phyloP scores from a whole-genome alignment of 2,888 invertebrate species.

The Caenorhabditis sp. region DNA sequence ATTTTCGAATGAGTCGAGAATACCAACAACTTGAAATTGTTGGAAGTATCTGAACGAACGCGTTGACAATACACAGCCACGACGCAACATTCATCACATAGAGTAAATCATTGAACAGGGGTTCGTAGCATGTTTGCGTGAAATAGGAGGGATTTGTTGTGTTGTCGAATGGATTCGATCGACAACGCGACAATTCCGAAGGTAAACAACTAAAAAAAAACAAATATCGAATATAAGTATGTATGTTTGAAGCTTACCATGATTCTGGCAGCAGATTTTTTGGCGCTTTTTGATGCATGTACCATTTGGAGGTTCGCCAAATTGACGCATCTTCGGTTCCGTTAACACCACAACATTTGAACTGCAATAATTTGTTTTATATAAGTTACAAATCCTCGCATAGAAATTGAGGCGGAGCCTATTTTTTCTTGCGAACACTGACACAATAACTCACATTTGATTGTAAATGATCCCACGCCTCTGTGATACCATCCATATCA shows the following conservation, averaged over 20 bases:
- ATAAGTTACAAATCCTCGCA: no score
- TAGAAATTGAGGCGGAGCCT: no score
- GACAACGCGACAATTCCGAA: conserved; percentile 30
- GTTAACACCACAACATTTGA: conserved; percentile 69
- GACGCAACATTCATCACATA: conserved; percentile 66
- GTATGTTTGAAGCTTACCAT: conserved; percentile 37
- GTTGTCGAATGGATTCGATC: conserved; percentile 31
- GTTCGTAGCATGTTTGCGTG: conserved; percentile 65
- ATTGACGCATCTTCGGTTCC: conserved; percentile 65
- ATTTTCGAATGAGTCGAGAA: conserved; percentile 66
- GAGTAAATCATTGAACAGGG: conserved; percentile 60
- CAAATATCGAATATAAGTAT: no score
- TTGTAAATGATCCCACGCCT: conserved; percentile 69
- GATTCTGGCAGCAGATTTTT: conserved; percentile 42
- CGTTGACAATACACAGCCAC: conserved; percentile 63
- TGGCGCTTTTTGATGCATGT: conserved; percentile 64
- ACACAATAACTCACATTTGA: conserved; percentile 63
- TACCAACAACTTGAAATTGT: conserved; percentile 62
- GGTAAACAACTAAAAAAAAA: conserved; percentile 47
- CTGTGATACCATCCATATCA: conserved; percentile 63
- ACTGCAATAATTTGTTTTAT: conserved; percentile 62
- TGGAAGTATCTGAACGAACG: conserved; percentile 63
- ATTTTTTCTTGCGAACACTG: no score
- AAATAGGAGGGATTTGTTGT: conserved; percentile 36
- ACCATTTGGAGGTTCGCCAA: conserved; percentile 70